Percentiles rank a stretch among this genome's conserved stretches.
These are phyloP conservation scores for Drosophila subsilvestris DNA, from an alignment of 2,888 invertebrate genomes.

Conservation along the genomic window DNA sequence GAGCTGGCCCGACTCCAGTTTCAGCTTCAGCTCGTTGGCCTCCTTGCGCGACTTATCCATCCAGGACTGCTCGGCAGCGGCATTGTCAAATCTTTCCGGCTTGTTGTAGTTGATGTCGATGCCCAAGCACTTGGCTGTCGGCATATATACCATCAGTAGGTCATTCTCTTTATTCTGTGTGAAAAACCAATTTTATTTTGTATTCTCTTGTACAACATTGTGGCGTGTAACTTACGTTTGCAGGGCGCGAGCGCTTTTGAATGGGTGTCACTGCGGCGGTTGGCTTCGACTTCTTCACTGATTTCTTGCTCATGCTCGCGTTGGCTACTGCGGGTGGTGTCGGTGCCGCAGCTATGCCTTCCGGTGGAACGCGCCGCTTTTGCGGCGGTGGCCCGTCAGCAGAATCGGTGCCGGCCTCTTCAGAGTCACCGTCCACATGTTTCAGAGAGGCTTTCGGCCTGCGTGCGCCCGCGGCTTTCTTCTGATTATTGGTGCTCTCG, in stretches of 20 bases:
- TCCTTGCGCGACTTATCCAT: constrained; percentile 87
- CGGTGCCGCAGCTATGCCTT: constrained; percentile 52
- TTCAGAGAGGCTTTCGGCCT: constrained; percentile 88
- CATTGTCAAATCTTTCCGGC: constrained; percentile 86
- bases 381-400: constrained; percentile 62
- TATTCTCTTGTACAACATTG: neutral
- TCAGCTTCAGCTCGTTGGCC: constrained; percentile 87
- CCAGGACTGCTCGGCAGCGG: constrained; percentile 87
- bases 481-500: constrained; percentile 72
- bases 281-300: constrained; percentile 65
- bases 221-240: constrained; percentile 35
- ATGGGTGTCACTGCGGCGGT: constrained; percentile 77
- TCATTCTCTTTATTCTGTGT: constrained; percentile 79
- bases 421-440: constrained; percentile 78
- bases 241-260: constrained; percentile 55
- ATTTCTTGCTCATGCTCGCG: constrained; percentile 35
- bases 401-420: constrained; percentile 54
- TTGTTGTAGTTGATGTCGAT: constrained; percentile 87
- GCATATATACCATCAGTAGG: constrained; percentile 87
- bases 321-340: constrained; percentile 6
- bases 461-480: constrained; percentile 88
- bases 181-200: neutral
- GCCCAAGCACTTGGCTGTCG: constrained; percentile 87
- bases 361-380: constrained; percentile 75
- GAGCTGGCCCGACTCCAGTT: constrained; percentile 87